These are phyloP conservation scores for Neostethus bicornis DNA, from an alignment of 2,797 vertebrate species.

Conservation along the genomic window DNA sequence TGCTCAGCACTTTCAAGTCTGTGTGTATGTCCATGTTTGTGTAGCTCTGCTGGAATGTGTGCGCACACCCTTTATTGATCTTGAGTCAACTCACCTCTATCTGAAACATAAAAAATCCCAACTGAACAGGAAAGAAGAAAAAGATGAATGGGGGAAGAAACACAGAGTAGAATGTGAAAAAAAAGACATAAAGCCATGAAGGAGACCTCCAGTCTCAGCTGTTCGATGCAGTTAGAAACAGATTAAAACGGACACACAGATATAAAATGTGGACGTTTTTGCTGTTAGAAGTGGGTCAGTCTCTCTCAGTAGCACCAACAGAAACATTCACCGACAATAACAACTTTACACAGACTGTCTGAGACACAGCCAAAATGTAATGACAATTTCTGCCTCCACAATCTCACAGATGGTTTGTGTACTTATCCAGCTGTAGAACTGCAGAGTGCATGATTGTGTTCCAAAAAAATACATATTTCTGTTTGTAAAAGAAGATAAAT, in stretches of 20 bases:
- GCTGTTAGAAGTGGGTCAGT: constrained; percentile 7
- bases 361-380: constrained; percentile 40
- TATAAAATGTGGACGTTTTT: constrained; percentile 1
- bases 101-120: constrained; percentile 49
- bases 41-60: constrained; percentile 23
- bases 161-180: constrained; percentile 25
- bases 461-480: constrained; percentile 18
- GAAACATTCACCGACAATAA: constrained; percentile 41
- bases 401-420: constrained; percentile 33
- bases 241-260: constrained; percentile 9
- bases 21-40: constrained; percentile 30
- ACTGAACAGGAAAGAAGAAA: constrained; percentile 46
- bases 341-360: constrained; percentile 40
- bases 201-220: neutral
- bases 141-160: constrained; percentile 48
- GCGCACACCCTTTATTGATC: constrained; percentile 63
- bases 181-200: constrained; percentile 14
- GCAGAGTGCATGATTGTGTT: constrained; percentile 13
- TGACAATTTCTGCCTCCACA: constrained; percentile 48
- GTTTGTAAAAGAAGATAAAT: constrained; percentile 20
- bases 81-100: constrained; percentile 49
- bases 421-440: constrained; percentile 8
- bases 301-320: constrained; percentile 8
- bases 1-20: constrained; percentile 66
- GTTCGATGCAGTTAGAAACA: constrained; percentile 3